Base-by-base conservation (phyloP, 1,140 invertebrate species). In the Drosophila mauritiana region DNA sequence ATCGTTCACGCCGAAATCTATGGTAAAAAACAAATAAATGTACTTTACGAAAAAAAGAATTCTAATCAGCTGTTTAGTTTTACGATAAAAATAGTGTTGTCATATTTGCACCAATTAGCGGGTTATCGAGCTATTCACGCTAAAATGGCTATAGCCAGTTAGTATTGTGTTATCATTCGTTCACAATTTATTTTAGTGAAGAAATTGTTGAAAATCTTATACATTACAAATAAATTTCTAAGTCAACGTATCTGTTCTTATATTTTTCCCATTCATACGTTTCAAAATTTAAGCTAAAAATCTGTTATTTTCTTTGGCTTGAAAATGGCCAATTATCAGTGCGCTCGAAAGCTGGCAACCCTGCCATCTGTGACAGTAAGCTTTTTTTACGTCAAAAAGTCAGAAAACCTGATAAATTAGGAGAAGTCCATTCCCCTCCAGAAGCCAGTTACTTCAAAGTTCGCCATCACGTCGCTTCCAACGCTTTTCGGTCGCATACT, bases 381-480 rank as follows among this genome's bases (percentile, higher is more conserved):
- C 36, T 67, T 39, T 42, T 40, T 67, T 64, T 25, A n/a, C 20
- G n/a, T 11, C 36, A 17, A 27, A 40, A 40, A 34, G 25, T 39
- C 36, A 51, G 46, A 80, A 76, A 54, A 79, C 59, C 39, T 31
- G 22, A 31, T 57, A 58, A 20, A 51, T 34, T 11, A 43, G 25
- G 10, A 15, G 6, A 42, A 40, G 17, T 31, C 54, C 37, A 49
- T 52, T 52, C 15, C 31, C n/a, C 11, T 36, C 49, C 31, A 52
- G 49, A 52, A 46, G 39, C 17, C 70, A 83, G 64, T 82, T 64
- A 58, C 13, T 56, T 27, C 42, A 70, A 77, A 80, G 68, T 74
- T 55, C 48, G 12, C 52, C 70, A 90, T 67, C 85, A 89, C 84
- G 84, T 78, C 85, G 73, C 27, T 69, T 20, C 25, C 27, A 78